A percentile compares a stretch with the other conserved stretches of the same genome.
These are phyloP conservation scores for Dastarcus helophoroides DNA, from an alignment of 2,888 invertebrate genomes.

Conservation along the genomic window DNA sequence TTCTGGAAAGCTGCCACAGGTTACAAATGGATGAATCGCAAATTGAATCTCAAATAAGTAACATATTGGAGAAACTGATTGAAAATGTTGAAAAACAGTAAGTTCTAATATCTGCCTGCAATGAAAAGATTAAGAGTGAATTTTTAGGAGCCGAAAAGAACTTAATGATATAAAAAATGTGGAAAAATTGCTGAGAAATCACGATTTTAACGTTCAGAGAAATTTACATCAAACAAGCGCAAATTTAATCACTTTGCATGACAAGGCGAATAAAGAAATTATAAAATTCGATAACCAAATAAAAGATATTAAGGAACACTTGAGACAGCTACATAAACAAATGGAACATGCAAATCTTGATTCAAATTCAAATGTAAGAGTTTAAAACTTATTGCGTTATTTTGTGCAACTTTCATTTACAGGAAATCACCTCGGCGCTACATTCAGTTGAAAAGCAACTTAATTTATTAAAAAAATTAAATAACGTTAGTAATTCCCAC, in stretches of 20 bases:
- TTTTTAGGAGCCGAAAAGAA: constrained; percentile 43
- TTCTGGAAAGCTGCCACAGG: constrained; percentile 53
- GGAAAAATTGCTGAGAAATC: constrained; percentile 40
- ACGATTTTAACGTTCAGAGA: constrained; percentile 29
- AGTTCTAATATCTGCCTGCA: constrained; percentile 16
- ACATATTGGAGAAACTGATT: constrained; percentile 49
- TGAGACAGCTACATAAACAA: constrained; percentile 4
- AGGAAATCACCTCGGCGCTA: no score
- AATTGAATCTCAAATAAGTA: constrained; percentile 46
- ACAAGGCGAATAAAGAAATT: constrained; percentile 24
- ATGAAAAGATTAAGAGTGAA: neutral
- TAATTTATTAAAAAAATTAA: no score
- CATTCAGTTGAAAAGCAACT: no score
- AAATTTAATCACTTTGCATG: constrained; percentile 25
- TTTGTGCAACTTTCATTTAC: no score
- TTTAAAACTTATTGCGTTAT: no score
- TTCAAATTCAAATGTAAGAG: no score
- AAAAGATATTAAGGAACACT: constrained; percentile 16
- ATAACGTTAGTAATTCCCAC: no score
- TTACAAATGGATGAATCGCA: constrained; percentile 53
- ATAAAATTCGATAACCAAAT: constrained; percentile 22
- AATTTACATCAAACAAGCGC: constrained; percentile 26
- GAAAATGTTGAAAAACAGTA: constrained; percentile 53
- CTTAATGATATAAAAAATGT: constrained; percentile 46
- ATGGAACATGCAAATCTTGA: neutral